These are phyloP conservation scores for Philopedon plagiatum DNA, from an alignment of 2,888 invertebrate genomes.

Conservation along the genomic window DNA sequence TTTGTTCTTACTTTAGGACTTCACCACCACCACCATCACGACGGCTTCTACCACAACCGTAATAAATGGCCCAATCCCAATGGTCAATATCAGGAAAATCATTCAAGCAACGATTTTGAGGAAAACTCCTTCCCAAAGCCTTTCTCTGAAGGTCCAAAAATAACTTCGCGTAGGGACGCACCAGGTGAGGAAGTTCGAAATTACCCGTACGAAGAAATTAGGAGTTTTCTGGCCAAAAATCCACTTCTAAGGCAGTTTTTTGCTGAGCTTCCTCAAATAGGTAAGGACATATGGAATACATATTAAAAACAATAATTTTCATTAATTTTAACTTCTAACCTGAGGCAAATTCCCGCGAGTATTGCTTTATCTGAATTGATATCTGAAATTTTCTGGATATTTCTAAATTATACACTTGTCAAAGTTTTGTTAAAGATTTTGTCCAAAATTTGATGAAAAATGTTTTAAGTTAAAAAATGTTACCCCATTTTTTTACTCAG, in stretches of 20 bases:
- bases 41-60: not conserved
- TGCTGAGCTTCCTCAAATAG: not conserved
- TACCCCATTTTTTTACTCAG: no score
- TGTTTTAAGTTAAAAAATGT: no score
- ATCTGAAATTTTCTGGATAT: no score
- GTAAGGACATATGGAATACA: no score
- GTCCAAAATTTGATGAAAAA: no score
- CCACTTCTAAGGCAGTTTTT: constrained; percentile 34
- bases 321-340: no score
- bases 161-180: not conserved
- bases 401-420: no score
- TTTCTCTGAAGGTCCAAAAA: not conserved
- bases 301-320: no score
- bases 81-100: not conserved
- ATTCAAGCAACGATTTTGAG: not conserved
- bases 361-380: not conserved
- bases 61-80: not conserved
- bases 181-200: not conserved
- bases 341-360: no score
- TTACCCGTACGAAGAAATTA: constrained; percentile 36
- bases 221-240: constrained; percentile 17
- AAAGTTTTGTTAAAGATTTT: no score
- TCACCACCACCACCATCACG: not conserved
- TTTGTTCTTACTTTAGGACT: no score
- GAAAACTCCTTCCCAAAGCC: not conserved